Evolutionary conservation across 1,140 invertebrate species (phyloP).

Genomic region (Centruroides sculpturatus): DNA sequence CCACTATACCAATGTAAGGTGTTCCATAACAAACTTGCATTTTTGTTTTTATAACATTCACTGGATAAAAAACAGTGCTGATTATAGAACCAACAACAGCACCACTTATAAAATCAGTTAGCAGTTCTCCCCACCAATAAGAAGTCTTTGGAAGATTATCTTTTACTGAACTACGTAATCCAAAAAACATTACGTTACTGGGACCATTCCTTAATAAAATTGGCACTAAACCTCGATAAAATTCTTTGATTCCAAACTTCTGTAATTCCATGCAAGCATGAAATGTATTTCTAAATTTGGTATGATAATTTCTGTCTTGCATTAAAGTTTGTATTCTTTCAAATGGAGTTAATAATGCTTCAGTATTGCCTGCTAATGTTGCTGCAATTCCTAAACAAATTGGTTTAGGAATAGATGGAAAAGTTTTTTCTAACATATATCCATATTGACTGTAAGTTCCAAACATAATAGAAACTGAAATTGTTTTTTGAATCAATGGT

Average conservation of each 20-base stretch:
- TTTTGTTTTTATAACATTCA: conserved; percentile 93
- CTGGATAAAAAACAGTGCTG: conserved; percentile 87
- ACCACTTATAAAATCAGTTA: conserved; percentile 73
- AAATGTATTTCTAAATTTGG: conserved; percentile 71
- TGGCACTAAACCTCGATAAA: conserved; percentile 47
- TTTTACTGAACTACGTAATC: conserved; percentile 58
- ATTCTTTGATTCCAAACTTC: conserved; percentile 49
- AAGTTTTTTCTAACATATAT: conserved; percentile 40
- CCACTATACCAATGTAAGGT: conserved; percentile 50
- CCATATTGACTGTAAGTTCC: conserved; percentile 75
- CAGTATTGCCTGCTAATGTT: conserved; percentile 54
- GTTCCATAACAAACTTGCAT: conserved; percentile 89
- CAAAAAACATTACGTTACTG: conserved; percentile 84
- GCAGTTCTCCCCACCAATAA: conserved; percentile 16
- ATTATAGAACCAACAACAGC: conserved; percentile 86
- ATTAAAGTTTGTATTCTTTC: conserved; percentile 89
- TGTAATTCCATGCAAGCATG: conserved; percentile 59
- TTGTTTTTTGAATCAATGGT: conserved; percentile 82
- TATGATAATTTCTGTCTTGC: conserved; percentile 71
- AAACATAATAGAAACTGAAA: conserved; percentile 92
- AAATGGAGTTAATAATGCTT: conserved; percentile 83
- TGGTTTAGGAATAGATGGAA: conserved; percentile 2
- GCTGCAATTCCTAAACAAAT: conserved; percentile 35
- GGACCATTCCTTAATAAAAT: conserved; percentile 74
- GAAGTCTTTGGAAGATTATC: conserved; percentile 35